A percentile compares a stretch with the other conserved stretches of the same genome.
Evolutionary conservation across 2,797 vertebrate species (phyloP).

Genomic region (Epinephelus awoara): DNA sequence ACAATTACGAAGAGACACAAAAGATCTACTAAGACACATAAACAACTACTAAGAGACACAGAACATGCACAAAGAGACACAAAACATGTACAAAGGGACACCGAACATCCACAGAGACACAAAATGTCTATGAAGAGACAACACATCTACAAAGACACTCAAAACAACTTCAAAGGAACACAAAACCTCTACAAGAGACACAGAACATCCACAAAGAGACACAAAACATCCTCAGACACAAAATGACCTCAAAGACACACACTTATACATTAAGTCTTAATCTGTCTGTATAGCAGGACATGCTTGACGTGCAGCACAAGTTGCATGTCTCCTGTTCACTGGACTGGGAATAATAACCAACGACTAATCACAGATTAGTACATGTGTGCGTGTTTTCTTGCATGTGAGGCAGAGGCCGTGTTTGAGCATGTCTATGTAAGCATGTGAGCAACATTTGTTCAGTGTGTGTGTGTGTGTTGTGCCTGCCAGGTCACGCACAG

Average conservation of each 20-base stretch:
- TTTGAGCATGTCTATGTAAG: constrained; percentile 1
- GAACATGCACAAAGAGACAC: no score
- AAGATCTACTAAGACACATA: no score
- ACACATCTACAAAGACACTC: background rate
- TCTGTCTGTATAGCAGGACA: background rate
- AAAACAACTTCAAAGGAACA: background rate
- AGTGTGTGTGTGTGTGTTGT: background rate
- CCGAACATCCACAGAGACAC: no score
- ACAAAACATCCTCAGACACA: no score
- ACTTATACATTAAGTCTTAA: constrained; percentile 27
- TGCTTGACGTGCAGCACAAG: background rate
- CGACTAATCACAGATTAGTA: constrained; percentile 65
- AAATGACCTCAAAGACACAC: background rate
- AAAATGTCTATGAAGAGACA: background rate
- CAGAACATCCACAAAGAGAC: background rate
- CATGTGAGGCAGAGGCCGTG: constrained; percentile 14
- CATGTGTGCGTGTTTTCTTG: constrained; percentile 26
- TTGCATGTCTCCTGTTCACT: constrained; percentile 58
- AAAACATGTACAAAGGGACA: no score
- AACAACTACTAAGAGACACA: no score
- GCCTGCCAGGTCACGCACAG: background rate
- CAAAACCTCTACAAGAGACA: background rate
- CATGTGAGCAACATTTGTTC: constrained; percentile 1
- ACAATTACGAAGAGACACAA: no score
- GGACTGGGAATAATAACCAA: constrained; percentile 57